Conservation (phyloP, 2,797 vertebrate genomes). For the Oceanodroma leucorhoa region DNA sequence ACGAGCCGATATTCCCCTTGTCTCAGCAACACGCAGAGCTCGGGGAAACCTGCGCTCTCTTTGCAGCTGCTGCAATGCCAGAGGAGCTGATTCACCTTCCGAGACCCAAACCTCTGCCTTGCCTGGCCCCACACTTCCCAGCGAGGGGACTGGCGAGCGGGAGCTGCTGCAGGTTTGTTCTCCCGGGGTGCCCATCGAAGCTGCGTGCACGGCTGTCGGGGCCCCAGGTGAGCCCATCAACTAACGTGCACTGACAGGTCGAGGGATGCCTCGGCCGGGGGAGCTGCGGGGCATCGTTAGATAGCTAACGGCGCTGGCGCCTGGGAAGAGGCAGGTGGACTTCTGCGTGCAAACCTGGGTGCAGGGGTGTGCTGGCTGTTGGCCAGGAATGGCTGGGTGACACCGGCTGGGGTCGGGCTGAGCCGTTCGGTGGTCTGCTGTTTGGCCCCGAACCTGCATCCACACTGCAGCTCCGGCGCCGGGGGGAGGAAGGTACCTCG, state of each 20-base stretch:
- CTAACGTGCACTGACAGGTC: not conserved
- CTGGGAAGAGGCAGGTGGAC: not conserved
- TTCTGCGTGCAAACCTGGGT: not conserved
- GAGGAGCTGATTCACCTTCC: not conserved
- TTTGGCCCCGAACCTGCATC: not conserved
- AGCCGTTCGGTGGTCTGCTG: not conserved
- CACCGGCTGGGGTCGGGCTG: not conserved
- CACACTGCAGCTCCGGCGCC: rapidly evolving
- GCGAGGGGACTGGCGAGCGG: rapidly evolving
- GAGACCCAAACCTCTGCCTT: not conserved
- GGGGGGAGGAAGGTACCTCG: rapidly evolving
- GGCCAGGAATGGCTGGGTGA: not conserved
- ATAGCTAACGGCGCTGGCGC: not conserved
- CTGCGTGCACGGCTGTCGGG: not conserved
- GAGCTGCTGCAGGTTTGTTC: not conserved
- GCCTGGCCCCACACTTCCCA: not conserved
- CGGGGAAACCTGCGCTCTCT: rapidly evolving
- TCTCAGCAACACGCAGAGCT: not conserved
- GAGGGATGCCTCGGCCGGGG: not conserved
- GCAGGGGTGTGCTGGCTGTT: not conserved
- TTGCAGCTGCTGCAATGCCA: not conserved
- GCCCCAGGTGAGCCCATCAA: not conserved
- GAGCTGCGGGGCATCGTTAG: not conserved
- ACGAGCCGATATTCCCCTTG: not conserved
- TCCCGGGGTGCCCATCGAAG: not conserved